phyloP scores from a whole-genome alignment of 2,888 invertebrate genomes.

The Scaptomyza caliginosa region DNA sequence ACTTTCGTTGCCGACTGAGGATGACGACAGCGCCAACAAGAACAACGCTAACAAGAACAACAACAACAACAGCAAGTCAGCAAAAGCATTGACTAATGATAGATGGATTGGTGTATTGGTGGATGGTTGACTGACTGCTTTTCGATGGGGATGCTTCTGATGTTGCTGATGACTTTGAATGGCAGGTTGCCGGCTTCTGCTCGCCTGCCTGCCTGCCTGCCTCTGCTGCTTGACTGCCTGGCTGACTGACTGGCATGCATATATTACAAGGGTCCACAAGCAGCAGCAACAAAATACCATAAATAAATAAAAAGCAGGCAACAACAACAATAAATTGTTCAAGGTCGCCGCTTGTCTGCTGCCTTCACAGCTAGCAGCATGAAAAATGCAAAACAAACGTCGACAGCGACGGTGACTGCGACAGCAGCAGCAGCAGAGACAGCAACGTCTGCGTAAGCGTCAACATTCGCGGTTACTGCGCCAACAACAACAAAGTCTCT shows the following conservation, averaged over 20 bases:
- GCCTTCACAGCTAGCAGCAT: constrained; percentile 59
- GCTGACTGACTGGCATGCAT: constrained; percentile 54
- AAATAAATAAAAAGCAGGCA: constrained; percentile 72
- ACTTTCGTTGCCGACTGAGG: constrained; percentile 63
- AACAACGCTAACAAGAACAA: constrained; percentile 9
- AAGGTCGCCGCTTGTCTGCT: constrained; percentile 82
- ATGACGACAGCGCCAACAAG: constrained; percentile 37
- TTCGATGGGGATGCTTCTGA: constrained; percentile 48
- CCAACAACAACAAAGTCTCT: constrained; percentile 52
- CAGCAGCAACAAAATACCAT: constrained; percentile 57
- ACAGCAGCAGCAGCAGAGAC: constrained; percentile 18
- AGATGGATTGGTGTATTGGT: constrained; percentile 48
- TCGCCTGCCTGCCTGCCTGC: constrained; percentile 15
- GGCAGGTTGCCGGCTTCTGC: constrained; percentile 49
- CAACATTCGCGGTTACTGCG: constrained; percentile 54
- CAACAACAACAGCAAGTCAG: constrained; percentile 40
- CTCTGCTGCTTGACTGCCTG: constrained; percentile 12
- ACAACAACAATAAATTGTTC: constrained; percentile 75
- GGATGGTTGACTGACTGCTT: constrained; percentile 43
- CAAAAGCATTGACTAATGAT: constrained; percentile 80
- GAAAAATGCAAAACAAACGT: constrained; percentile 81
- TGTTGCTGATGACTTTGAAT: constrained; percentile 70
- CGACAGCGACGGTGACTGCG: constrained; percentile 34
- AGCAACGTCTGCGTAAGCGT: constrained; percentile 17
- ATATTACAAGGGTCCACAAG: constrained; percentile 65